These are phyloP conservation scores for Cistogaster globosa DNA, from an alignment of 2,888 invertebrate species.

Conservation along the genomic window DNA sequence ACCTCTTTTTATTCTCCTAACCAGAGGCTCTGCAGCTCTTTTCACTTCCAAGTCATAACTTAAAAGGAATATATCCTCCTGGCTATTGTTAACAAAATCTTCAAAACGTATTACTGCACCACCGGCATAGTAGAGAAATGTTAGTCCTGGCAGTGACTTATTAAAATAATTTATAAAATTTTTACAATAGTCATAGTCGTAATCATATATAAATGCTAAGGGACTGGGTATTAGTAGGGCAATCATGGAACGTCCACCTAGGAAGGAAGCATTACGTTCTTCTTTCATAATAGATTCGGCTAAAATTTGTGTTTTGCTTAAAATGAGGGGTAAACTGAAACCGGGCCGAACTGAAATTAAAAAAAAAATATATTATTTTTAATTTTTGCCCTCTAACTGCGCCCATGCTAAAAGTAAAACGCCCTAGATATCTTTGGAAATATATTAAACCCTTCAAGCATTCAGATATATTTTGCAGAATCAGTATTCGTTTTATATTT, in stretches of 20 bases:
- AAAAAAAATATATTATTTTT: background rate
- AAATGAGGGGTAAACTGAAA: conserved; percentile 85
- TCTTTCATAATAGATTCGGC: conserved; percentile 84
- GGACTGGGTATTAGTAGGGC: conserved; percentile 86
- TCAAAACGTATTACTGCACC: conserved; percentile 86
- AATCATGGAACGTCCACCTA: conserved; percentile 87
- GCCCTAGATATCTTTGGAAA: too few relatives aligned
- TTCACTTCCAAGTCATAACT: conserved; percentile 78
- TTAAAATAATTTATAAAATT: conserved; percentile 85
- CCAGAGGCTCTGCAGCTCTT: conserved; percentile 81
- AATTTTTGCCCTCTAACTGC: too few relatives aligned
- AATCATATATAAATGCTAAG: conserved; percentile 84
- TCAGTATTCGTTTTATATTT: too few relatives aligned
- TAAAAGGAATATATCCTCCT: conserved; percentile 83
- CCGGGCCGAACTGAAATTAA: conserved; percentile 84
- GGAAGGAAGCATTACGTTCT: conserved; percentile 84
- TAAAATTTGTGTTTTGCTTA: conserved; percentile 84
- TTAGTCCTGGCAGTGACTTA: conserved; percentile 87
- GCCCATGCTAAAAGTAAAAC: too few relatives aligned
- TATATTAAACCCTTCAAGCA: too few relatives aligned
- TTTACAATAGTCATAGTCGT: conserved; percentile 84
- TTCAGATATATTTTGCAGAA: too few relatives aligned
- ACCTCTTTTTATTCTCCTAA: conserved; percentile 87
- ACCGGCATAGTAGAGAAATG: conserved; percentile 85
- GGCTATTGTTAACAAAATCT: conserved; percentile 85